phyloP scores from a whole-genome alignment of 2,888 invertebrate species.

The Penaeus monodon region DNA sequence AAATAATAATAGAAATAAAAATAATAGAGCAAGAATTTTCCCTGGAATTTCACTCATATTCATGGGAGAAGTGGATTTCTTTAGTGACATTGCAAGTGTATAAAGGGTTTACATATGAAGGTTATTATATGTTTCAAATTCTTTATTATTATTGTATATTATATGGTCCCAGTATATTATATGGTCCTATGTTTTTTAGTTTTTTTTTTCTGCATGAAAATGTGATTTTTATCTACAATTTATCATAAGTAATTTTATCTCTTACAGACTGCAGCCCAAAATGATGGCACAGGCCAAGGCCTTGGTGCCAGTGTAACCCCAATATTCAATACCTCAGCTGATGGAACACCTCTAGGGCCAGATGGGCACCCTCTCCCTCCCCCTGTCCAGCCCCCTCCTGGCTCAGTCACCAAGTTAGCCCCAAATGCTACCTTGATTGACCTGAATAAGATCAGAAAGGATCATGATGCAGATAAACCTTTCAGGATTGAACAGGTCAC shows the following conservation, averaged over 20 bases:
- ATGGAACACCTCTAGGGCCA: slow-evolving; percentile 55
- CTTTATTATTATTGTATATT: too few species aligned
- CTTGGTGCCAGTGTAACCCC: slow-evolving; percentile 17
- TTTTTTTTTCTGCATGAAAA: not conserved
- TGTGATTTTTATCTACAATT: not conserved
- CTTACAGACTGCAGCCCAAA: not conserved
- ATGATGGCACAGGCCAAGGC: slow-evolving; percentile 5
- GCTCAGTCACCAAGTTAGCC: slow-evolving; percentile 60
- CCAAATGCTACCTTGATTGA: slow-evolving; percentile 64
- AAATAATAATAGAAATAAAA: too few species aligned
- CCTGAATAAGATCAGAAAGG: slow-evolving; percentile 61
- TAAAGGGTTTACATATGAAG: too few species aligned
- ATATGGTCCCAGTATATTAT: not conserved
- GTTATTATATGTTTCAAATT: too few species aligned
- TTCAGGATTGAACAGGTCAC: slow-evolving; percentile 63
- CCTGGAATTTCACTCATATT: too few species aligned
- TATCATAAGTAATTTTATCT: not conserved
- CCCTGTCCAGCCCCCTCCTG: slow-evolving; percentile 61
- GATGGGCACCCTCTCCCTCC: slow-evolving; percentile 48
- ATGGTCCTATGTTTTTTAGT: not conserved
- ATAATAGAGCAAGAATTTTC: too few species aligned
- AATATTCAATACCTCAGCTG: slow-evolving; percentile 48
- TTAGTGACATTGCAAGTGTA: too few species aligned
- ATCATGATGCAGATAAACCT: slow-evolving; percentile 56
- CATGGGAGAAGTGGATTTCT: too few species aligned